Evolutionary conservation across 37 sponge, comb jelly and placozoan species (phyloP).

Genomic region (Aphrocallistes beatrix): DNA sequence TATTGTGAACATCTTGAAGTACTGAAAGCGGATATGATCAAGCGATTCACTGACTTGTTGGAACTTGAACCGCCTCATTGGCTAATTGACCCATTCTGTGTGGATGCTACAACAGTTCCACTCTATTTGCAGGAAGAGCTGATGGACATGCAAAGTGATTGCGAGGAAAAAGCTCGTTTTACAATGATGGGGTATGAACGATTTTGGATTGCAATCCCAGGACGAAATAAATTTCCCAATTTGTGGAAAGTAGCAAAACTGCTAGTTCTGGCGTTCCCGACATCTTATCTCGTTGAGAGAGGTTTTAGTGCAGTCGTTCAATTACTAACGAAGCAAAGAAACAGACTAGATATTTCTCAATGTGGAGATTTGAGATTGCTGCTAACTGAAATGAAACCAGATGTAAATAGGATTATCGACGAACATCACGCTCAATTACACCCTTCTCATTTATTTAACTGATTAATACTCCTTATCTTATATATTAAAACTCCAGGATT

Average conservation of each 20-base stretch:
- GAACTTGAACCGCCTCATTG: neutral
- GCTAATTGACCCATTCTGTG: slow-evolving; percentile 14
- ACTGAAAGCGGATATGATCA: neutral
- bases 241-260: slow-evolving; percentile 18
- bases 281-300: neutral
- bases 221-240: slow-evolving; percentile 12
- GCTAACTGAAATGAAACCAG: slow-evolving; percentile 3
- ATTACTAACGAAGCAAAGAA: slow-evolving; percentile 11
- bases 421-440: too few relatives aligned
- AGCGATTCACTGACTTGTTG: slow-evolving; percentile 13
- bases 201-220: neutral
- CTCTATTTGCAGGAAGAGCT: slow-evolving; percentile 20
- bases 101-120: neutral
- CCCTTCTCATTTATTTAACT: too few relatives aligned
- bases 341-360: slow-evolving; percentile 8
- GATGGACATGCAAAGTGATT: slow-evolving; percentile 15
- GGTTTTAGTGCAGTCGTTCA: slow-evolving; percentile 12
- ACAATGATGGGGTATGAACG: neutral
- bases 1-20: neutral
- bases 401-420: neutral
- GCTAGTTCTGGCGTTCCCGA: slow-evolving; percentile 7
- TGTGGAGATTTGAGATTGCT: neutral
- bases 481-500: too few relatives aligned
- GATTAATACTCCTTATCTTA: too few relatives aligned
- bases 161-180: slow-evolving; percentile 18